A percentile compares a stretch with the other conserved stretches of the same genome.
Conservation (phyloP, 2,888 invertebrate genomes). For the Polydrusus cervinus region DNA sequence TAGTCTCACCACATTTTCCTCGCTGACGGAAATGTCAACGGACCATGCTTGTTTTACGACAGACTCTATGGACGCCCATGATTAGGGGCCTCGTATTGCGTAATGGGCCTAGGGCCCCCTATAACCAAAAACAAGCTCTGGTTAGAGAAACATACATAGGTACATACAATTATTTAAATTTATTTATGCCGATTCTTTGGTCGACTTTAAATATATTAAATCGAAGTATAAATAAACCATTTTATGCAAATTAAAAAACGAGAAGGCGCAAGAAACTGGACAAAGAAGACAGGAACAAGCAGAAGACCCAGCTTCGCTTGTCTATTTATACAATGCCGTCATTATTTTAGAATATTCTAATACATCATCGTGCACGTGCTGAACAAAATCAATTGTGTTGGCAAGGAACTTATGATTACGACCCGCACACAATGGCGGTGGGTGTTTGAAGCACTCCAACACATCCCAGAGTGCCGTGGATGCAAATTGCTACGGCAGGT, state of each 20-base stretch:
- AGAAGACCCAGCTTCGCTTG: conserved; percentile 46
- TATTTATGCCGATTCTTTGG: no score
- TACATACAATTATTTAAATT: no score
- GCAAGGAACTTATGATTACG: conserved; percentile 65
- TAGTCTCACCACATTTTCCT: no score
- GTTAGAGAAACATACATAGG: no score
- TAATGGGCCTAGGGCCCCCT: no score
- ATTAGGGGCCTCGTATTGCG: no score
- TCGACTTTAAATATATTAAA: conserved; percentile 9
- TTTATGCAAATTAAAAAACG: conserved; percentile 33
- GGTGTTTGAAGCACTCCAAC: conserved; percentile 65
- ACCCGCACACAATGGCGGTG: conserved; percentile 68
- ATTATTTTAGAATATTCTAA: conserved; percentile 70
- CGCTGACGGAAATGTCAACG: no score
- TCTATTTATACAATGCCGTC: conserved; percentile 67
- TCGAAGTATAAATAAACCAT: conserved; percentile 17
- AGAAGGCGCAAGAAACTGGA: conserved; percentile 27
- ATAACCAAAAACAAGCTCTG: no score
- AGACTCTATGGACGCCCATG: no score
- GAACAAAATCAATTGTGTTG: conserved; percentile 69
- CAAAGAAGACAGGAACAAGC: conserved; percentile 33
- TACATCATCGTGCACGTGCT: conserved; percentile 70
- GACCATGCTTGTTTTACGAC: no score
- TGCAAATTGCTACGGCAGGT: conserved; percentile 65
- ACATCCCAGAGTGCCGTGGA: conserved; percentile 66